These are phyloP conservation scores for Himalopsyche kuldschensis DNA, from an alignment of 2,888 invertebrate species.

Conservation along the genomic window DNA sequence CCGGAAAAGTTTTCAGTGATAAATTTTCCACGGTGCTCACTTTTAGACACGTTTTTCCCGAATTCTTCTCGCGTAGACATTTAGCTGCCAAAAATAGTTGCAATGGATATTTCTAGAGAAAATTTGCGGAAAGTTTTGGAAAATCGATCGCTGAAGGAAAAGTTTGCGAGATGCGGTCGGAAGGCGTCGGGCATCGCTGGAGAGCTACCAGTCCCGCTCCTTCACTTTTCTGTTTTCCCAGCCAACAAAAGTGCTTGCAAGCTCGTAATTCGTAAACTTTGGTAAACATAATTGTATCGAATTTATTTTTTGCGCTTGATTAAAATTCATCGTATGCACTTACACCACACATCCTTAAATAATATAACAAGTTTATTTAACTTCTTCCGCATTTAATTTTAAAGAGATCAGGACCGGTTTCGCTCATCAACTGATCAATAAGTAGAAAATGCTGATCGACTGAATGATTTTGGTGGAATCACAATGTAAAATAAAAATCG, in stretches of 20 bases:
- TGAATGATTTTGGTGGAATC: too few species aligned
- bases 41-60: not conserved
- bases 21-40: not conserved
- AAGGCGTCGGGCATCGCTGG: not conserved
- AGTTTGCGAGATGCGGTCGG: not conserved
- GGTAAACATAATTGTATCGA: not conserved
- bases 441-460: too few species aligned
- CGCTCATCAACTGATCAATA: too few species aligned
- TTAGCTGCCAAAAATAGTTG: not conserved
- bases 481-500: too few species aligned
- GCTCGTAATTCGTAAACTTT: not conserved
- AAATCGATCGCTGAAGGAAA: not conserved
- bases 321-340: not conserved
- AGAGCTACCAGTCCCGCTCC: not conserved
- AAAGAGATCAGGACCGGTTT: too few species aligned
- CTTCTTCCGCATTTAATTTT: too few species aligned
- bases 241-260: not conserved
- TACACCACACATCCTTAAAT: too few species aligned
- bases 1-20: not conserved
- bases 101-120: not conserved
- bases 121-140: not conserved
- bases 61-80: not conserved
- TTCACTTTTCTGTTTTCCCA: not conserved
- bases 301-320: not conserved
- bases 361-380: too few species aligned